These are phyloP conservation scores for Pediacus dermestoides DNA, from an alignment of 2,888 invertebrate species.

Conservation along the genomic window DNA sequence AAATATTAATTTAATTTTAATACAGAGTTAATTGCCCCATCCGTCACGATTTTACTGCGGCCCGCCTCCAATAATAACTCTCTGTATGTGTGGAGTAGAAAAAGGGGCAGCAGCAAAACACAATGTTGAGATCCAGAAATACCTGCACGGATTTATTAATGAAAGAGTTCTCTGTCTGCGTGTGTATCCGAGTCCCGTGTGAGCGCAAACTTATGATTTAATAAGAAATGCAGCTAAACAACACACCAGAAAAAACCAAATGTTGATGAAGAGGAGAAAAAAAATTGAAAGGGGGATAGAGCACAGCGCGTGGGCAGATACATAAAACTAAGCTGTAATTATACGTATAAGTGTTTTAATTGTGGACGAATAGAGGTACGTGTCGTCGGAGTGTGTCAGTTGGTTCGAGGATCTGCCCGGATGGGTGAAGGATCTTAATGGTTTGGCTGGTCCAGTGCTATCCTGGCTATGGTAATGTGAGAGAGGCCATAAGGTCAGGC, in stretches of 20 bases:
- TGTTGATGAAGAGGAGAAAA: too few relatives aligned
- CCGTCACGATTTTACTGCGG: slow-evolving; percentile 26
- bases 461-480: slow-evolving; percentile 48
- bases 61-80: slow-evolving; percentile 5
- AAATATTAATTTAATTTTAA: slow-evolving; percentile 39
- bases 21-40: slow-evolving; percentile 30
- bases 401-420: slow-evolving; percentile 21
- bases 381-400: slow-evolving; percentile 41
- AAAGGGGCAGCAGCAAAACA: slow-evolving; percentile 24
- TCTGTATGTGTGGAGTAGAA: slow-evolving; percentile 18
- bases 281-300: slow-evolving; percentile 36
- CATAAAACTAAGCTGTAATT: slow-evolving; percentile 49
- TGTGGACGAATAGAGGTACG: slow-evolving; percentile 47
- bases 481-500: slow-evolving; percentile 50
- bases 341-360: slow-evolving; percentile 50
- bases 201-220: slow-evolving; percentile 31
- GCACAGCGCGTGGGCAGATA: slow-evolving; percentile 45
- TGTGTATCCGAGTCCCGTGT: slow-evolving; percentile 9
- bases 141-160: slow-evolving; percentile 30
- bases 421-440: slow-evolving; percentile 25
- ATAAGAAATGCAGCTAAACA: slow-evolving; percentile 35
- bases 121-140: slow-evolving; percentile 23
- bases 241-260: too few relatives aligned
- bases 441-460: slow-evolving; percentile 41
- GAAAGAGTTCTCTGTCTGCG: too few relatives aligned